These are phyloP conservation scores for Ectropis crepuscularia DNA, from an alignment of 2,888 invertebrate genomes.

Conservation along the genomic window DNA sequence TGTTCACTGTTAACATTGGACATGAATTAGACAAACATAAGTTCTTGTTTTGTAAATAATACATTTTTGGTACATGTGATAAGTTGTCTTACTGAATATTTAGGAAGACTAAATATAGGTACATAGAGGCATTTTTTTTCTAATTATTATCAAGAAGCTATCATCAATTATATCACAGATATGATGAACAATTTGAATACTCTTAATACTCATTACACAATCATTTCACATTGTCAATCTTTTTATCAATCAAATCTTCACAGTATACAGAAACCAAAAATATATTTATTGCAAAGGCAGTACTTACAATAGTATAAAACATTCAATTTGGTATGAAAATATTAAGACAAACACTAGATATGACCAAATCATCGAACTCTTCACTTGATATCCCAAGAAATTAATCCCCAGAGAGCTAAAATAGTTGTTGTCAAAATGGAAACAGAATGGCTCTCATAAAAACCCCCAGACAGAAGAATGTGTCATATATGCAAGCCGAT, in stretches of 20 bases:
- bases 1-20: conserved; percentile 22
- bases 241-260: conserved; percentile 25
- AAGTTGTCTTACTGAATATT: conserved; percentile 33
- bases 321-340: conserved; percentile 22
- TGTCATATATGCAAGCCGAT: conserved; percentile 70
- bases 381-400: conserved; percentile 78
- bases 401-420: conserved; percentile 71
- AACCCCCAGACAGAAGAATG: conserved; percentile 68
- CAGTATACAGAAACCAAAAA: conserved; percentile 33
- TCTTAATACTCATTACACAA: conserved; percentile 28
- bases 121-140: conserved; percentile 36
- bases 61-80: conserved; percentile 27
- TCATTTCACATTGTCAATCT: conserved; percentile 13
- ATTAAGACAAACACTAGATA: conserved; percentile 23
- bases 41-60: conserved; percentile 29
- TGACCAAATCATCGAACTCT: conserved; percentile 72
- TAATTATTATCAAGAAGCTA: conserved; percentile 49
- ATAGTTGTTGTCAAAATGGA: conserved; percentile 50
- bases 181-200: conserved; percentile 46
- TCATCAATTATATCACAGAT: conserved; percentile 64
- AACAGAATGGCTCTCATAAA: conserved; percentile 64
- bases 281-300: conserved; percentile 36
- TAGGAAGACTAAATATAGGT: conserved; percentile 45
- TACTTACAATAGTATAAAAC: conserved; percentile 30
- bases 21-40: conserved; percentile 24